phyloP scores from a whole-genome alignment of 2,113 vertebrate species.

The Mus spicilegus region DNA sequence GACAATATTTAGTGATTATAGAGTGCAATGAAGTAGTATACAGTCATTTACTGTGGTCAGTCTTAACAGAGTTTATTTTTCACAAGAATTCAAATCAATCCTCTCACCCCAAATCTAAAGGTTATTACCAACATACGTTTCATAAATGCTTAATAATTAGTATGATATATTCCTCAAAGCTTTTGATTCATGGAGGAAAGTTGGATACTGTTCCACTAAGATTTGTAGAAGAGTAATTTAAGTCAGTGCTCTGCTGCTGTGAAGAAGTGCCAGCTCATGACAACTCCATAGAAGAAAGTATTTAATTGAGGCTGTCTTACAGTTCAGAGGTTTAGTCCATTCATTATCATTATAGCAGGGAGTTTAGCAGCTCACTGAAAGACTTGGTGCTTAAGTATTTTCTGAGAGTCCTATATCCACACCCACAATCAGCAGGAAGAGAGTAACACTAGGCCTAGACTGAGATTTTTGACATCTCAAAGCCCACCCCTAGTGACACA shows the following conservation, averaged over 20 bases:
- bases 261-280: neutral
- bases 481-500: neutral
- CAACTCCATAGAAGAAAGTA: neutral
- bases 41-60: neutral
- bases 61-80: neutral
- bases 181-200: neutral
- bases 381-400: neutral
- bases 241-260: neutral
- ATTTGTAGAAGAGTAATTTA: neutral
- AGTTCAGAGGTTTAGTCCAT: neutral
- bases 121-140: neutral
- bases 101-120: neutral
- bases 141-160: neutral
- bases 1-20: neutral
- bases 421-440: neutral
- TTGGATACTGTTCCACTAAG: neutral
- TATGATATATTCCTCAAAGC: neutral
- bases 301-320: neutral
- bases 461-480: neutral
- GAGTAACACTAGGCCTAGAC: neutral
- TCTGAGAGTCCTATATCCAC: neutral
- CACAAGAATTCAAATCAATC: conserved; percentile 24
- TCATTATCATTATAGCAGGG: neutral
- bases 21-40: neutral
- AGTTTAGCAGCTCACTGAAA: neutral